Evolutionary conservation across 2,888 invertebrate species (phyloP), one percentile per base, ranked within the genome.

Genomic region (Lasius platythorax): DNA sequence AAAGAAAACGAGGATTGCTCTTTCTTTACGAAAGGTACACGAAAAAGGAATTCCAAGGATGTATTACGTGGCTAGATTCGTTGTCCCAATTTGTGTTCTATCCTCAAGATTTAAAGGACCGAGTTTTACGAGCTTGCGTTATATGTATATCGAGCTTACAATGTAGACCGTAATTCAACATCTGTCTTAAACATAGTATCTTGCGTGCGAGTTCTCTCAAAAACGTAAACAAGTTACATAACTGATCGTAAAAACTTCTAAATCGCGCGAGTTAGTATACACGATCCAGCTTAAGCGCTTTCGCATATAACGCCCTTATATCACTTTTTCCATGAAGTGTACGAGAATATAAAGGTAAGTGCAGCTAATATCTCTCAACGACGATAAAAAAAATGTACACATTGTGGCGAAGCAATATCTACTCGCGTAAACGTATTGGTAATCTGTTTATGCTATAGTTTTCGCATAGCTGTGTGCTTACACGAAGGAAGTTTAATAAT

Each of bases 241-340:
- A 87, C 74, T 70, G 82, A 85, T 87, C 87, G 82, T 87, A 82
- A 87, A 83, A 87, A 64, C 50, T 37, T 56, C 37, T 46, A 56
- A 33, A 46, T 63, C 63, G 74, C 63, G 75, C 63, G 75, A 73
- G n/a, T 63, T 64, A 53, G 28, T 28, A 23, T 37, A 63, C 30
- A 15, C 40, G 50, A 56, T 66, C 15, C 33, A 76, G 40, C 56
- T 56, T 68, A 76, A 76, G 23, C 18, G 68, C 12, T 76, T 53
- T 6, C 40, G 12, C 33, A 33, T 37, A 37, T 53, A 67, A 53
- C 33, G n/a, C 37, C 8, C 8, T 61, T 53, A 15, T 76, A 67
- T 37, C 53, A 18, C 37, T 67, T 53, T 67, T 76, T 76, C 12
- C 28, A 11, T 46, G 23, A 75, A 75, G 46, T 46, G 37, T 15